Evolutionary conservation across 2,113 vertebrate genomes (phyloP), one percentile per base, ranked within the genome.

Genomic region (Sylvietta virens): DNA sequence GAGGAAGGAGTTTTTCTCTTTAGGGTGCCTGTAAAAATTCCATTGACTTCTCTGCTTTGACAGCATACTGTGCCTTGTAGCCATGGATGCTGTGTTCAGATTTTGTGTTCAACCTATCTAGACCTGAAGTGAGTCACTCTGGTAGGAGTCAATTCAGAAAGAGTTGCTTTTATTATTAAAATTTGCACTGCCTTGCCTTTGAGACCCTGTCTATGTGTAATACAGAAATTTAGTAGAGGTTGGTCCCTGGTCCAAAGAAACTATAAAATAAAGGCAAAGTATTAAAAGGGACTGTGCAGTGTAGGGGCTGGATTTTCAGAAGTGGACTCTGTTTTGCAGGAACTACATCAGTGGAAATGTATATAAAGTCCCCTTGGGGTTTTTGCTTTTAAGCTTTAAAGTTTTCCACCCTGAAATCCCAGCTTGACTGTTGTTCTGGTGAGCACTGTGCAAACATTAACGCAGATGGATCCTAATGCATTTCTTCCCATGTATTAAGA

Each of bases 1-100:
- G 54, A 88, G 30, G 67, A 86, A 54, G 31, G 39, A 70, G 15
- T 30, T 91, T 31, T 90, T 91, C 35, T 88, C 62, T 86, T 81
- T 33, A 79, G 66, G 54, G 30, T 90, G 57, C 51, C 81, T 78
- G 84, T 54, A 80, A 78, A 60, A 95, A 93, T 45, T 15, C 22
- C 8, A 14, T 39, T 62, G 28, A 61, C 58, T 86, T 79, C 54
- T 90, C 37, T 82, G 33, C 61, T 64, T 70, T 92, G 66, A 60
- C 39, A 86, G 31, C 20, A 17, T 69, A 45, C 50, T 72, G 15
- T 18, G 1, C 70, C 50, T 89, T 80, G 81, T 45, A 90, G 45
- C n/a, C 37, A 53, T 54, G 58, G 67, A n/a, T 56, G 24, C 53
- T 54, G 54, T 30, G 40, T 47, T 91, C 60, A 67, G 2, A 74